Percentiles rank a stretch among this genome's conserved stretches.
Evolutionary conservation across 2,888 invertebrate genomes (phyloP).

Genomic region (Eurois occulta): DNA sequence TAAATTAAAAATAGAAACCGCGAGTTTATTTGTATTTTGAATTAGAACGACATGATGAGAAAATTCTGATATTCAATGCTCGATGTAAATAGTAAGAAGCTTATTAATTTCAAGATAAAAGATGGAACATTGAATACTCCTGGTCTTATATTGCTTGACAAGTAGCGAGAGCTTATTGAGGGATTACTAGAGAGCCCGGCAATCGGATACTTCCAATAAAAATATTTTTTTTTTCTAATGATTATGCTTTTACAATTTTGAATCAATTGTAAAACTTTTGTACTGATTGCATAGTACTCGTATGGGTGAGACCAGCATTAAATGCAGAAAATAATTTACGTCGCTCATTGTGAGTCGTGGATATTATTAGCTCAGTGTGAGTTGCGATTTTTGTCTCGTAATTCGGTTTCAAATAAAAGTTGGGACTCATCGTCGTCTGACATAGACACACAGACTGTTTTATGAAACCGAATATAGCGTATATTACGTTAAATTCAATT

Average conservation of each 20-base stretch:
- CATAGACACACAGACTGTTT: neutral
- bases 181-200: conserved; percentile 6
- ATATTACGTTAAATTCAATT: neutral
- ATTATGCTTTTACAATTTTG: neutral
- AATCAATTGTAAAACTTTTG: neutral
- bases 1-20: conserved; percentile 17
- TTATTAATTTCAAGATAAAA: conserved; percentile 23
- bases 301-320: neutral
- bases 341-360: neutral
- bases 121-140: neutral
- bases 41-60: neutral
- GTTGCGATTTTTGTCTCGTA: neutral
- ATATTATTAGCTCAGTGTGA: too few relatives aligned
- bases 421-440: neutral
- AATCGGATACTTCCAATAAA: neutral
- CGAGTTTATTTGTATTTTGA: neutral
- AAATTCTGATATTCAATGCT: neutral
- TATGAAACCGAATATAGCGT: neutral
- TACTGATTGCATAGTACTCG: neutral
- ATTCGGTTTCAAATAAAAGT: neutral
- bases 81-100: neutral
- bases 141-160: neutral
- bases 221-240: neutral
- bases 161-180: conserved; percentile 17
- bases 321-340: neutral